Evolutionary conservation across 2,113 vertebrate genomes (phyloP), one percentile per base, ranked within the genome.

Genomic region (Pangasianodon hypophthalmus): DNA sequence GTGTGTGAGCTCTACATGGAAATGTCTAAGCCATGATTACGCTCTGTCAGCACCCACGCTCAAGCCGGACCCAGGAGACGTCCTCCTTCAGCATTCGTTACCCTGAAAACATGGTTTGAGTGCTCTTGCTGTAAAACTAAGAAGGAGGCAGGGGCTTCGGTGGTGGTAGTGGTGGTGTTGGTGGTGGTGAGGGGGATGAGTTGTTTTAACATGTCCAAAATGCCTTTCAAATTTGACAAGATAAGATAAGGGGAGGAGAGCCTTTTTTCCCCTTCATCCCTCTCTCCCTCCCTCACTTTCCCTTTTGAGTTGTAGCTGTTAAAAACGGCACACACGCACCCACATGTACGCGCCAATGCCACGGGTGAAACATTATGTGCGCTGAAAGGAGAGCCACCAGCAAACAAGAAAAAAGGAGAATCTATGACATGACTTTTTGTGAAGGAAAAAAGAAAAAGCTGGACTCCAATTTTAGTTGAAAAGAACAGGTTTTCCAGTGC

Each of bases 401-500:
- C 82, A 77, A 87, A 71, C 16, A 5, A 5, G 52, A 83, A 6
- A 26, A 81, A 19, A 73, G 29, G 48, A 54, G 58, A 19, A 16
- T 73, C 71, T 41, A 6, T 44, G 75, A n/a, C 13, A 0, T 52
- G 13, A 80, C 0, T 81, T 81, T 29, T 56, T 21, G 13, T 13
- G 50, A 82, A 32, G 16, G 21, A 54, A 19, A 21, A 52, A 16
- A 81, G 2, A 81, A 26, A n/a, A 69, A 32, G 6, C 13, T 19
- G 62, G 29, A 19, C 79, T 81, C 29, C 13, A 58, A 37, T 13
- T 58, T 58, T 37, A 18, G 26, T 32, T 16, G 48, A 95, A 95
- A 95, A 96, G 94, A 96, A 96, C 96, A 95, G 95, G 95, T 91
- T 95, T 96, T 94, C 79, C 48, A 32, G 29, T 96, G 93, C 93